phyloP scores from a whole-genome alignment of 2,113 vertebrate species.

The Caranx melampygus region DNA sequence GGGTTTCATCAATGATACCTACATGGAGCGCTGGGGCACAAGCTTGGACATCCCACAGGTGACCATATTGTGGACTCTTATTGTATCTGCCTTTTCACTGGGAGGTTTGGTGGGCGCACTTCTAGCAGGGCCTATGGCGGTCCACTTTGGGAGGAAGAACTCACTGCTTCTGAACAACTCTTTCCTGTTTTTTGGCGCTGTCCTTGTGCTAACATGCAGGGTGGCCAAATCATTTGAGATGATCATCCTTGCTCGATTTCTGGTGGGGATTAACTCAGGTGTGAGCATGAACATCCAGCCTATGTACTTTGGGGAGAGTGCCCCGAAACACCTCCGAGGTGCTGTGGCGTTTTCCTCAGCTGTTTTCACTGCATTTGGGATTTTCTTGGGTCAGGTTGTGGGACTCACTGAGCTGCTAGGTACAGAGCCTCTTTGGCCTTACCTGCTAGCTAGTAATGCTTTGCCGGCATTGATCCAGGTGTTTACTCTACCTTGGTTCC shows the following conservation, averaged over 20 bases:
- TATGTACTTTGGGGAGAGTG: constrained; percentile 93
- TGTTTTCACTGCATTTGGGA: constrained; percentile 88
- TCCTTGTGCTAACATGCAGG: constrained; percentile 84
- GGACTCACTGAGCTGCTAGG: constrained; percentile 91
- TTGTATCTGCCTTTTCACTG: constrained; percentile 87
- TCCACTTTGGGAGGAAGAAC: constrained; percentile 88
- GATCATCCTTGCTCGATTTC: constrained; percentile 87
- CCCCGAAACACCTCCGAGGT: constrained; percentile 89
- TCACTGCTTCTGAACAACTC: constrained; percentile 89
- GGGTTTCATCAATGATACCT: constrained; percentile 89
- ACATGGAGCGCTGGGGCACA: constrained; percentile 80
- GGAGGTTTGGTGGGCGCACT: constrained; percentile 89
- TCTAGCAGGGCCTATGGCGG: constrained; percentile 87
- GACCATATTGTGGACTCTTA: constrained; percentile 88
- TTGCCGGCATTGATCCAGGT: constrained; percentile 89
- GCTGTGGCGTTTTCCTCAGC: constrained; percentile 89
- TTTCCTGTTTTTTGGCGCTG: constrained; percentile 81
- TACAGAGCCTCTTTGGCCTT: constrained; percentile 85
- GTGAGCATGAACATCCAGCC: constrained; percentile 93
- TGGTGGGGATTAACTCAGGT: constrained; percentile 88
- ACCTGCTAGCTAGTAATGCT: constrained; percentile 89
- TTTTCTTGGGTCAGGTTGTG: constrained; percentile 88
- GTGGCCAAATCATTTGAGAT: constrained; percentile 88
- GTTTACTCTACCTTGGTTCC: constrained; percentile 87
- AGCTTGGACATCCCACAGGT: constrained; percentile 76